Evolutionary conservation across 2,888 invertebrate genomes (phyloP), one percentile per base, ranked within the genome.

Genomic region (Erebia ligea): DNA sequence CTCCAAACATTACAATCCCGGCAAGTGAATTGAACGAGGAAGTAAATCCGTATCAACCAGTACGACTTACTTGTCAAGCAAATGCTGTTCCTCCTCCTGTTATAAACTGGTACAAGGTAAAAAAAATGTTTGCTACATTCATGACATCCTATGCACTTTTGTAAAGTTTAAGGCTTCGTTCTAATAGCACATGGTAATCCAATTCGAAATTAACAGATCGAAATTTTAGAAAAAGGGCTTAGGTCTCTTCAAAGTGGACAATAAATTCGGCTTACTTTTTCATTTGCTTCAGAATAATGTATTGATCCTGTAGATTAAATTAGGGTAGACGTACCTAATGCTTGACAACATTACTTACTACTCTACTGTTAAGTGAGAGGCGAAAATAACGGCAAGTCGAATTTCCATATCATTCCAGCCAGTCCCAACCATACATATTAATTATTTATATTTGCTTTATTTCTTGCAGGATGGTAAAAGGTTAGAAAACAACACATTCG

Each of bases 31-130:
- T 75, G 54, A 78, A 79, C 15, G 76, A 79, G 50, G 82, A 83
- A 65, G 84, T 86, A 0, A 76, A 77, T 17, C 82, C 76, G 6
- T 82, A 75, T 61, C 82, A 85, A 70, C 76, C 78, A 8, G 75
- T 86, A 2, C 73, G 87, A 63, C 87, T 96, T 21, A 86, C 84
- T 48, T 96, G 96, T 73, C 83, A 86, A 54, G 95, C 94, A 1
- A 81, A 81, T 52, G 95, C 95, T 3, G 93, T 95, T 50, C 97
- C 97, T 0, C 92, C 90, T 63, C 97, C 97, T 0, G 83, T 75
- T 0, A 92, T 97, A 1, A 85, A 83, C 0, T 97, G 97, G 97
- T 95, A 88, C 76, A 96, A 96, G 94, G 97, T 96, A 94, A 57
- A 13, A 21, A 11, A 3, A 82, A 81, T n/a, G n/a, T n/a, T 79